Evolutionary conservation across 2,113 vertebrate species (phyloP).

Genomic region (Perca flavescens): DNA sequence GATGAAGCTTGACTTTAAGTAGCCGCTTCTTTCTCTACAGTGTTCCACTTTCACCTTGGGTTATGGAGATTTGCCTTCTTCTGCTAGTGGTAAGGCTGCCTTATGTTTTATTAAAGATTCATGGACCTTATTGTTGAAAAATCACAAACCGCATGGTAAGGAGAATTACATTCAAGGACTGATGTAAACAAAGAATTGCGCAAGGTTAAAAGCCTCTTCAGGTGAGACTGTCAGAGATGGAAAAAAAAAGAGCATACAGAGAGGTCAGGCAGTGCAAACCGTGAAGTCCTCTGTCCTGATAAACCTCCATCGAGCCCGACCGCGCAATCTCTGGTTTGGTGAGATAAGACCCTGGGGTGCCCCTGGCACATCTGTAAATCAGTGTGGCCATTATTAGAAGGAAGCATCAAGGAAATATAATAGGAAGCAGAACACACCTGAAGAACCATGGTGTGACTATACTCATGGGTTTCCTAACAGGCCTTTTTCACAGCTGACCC

Average conservation of each 20-base stretch:
- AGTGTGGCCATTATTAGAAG: background rate
- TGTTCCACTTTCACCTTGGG: background rate
- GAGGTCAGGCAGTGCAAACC: background rate
- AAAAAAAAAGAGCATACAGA: background rate
- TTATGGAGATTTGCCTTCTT: background rate
- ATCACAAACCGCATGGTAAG: constrained; percentile 4
- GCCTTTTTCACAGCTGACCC: background rate
- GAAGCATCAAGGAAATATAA: background rate
- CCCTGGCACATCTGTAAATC: background rate
- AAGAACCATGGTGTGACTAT: background rate
- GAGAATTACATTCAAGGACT: constrained; percentile 8
- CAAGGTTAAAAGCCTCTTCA: background rate
- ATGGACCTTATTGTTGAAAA: constrained; percentile 30
- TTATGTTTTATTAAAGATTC: constrained; percentile 57
- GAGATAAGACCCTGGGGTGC: constrained; percentile 13
- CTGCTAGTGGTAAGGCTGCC: constrained; percentile 14
- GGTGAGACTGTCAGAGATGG: background rate
- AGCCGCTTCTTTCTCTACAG: background rate
- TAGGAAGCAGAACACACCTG: background rate
- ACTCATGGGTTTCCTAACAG: background rate
- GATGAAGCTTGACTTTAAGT: background rate
- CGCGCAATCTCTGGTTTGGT: background rate
- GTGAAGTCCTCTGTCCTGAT: background rate
- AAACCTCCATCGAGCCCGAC: background rate
- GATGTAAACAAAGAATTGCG: background rate